These are phyloP conservation scores for Potamilus streckersoni DNA, from an alignment of 1,140 invertebrate species.

Conservation along the genomic window DNA sequence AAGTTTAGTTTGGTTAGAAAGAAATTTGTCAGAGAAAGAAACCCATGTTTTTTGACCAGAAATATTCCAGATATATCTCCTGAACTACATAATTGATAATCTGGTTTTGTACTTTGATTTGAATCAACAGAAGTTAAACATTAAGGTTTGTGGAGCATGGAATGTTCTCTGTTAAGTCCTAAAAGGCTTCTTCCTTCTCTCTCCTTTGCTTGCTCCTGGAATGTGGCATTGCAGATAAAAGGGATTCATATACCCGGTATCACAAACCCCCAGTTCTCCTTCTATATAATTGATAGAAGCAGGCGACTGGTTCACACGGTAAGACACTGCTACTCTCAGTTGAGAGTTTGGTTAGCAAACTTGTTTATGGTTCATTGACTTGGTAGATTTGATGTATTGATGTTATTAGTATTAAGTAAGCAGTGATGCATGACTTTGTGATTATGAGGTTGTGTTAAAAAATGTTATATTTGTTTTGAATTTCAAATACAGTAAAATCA, in stretches of 20 bases:
- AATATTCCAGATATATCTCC: no score
- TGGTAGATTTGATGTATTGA: not conserved
- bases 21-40: no score
- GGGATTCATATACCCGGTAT: constrained; percentile 93
- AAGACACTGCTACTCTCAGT: constrained; percentile 70
- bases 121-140: no score
- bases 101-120: no score
- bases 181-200: constrained; percentile 12
- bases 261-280: constrained; percentile 93
- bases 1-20: no score
- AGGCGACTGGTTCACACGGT: constrained; percentile 94
- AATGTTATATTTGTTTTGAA: no score
- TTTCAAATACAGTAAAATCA: no score
- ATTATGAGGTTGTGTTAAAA: no score
- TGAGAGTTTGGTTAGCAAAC: no score
- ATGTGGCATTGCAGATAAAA: constrained; percentile 81
- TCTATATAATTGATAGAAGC: constrained; percentile 92
- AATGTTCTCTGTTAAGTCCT: not conserved
- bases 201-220: constrained; percentile 51
- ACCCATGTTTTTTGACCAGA: no score
- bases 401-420: not conserved
- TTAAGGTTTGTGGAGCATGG: no score
- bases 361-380: not conserved
- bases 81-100: no score
- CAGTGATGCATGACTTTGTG: not conserved